Evolutionary conservation across 2,888 invertebrate species (phyloP), one percentile per base, ranked within the genome.

Genomic region (Alsophila aescularia): DNA sequence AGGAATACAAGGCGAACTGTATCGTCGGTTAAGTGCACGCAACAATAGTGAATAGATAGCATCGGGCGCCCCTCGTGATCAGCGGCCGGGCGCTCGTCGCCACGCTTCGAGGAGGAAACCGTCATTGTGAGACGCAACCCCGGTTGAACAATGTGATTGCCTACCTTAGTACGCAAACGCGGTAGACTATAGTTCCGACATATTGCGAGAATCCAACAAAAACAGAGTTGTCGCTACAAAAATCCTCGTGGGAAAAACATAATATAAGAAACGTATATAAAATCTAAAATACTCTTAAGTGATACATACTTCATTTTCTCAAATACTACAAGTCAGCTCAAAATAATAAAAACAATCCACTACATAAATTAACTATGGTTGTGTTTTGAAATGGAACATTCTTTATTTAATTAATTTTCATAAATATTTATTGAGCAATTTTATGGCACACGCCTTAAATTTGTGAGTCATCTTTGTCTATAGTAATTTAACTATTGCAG

Each of bases 11-110:
- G 73, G 74, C 73, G 77, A 75, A 79, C 78, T 79, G 68, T 83
- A 83, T 85, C 63, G 87, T 83, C 85, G 83, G 82, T 89, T 87
- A 90, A 88, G 86, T 90, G 87, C 90, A 88, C 86, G 86, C 85
- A 85, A 89, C 88, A 87, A 87, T 85, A 70, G 81, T 74, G 74
- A 76, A 73, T 76, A 87, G 89, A 90, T 91, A 89, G 77, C 77
- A 90, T 90, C 90, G 69, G 73, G 80, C 79, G 81, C 86, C 86
- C 81, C 77, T 78, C 72, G 66, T 61, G 66, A 51, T 66, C 62
- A 60, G 42, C 68, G 66, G 48, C 61, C 62, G 34, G 67, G 72
- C 72, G 68, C 60, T 64, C 62, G 55, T 59, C 66, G 74, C 70
- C 70, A 72, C 77, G 73, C 75, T 72, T 69, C 70, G 58, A 70